Base-by-base conservation (phyloP, 2,797 vertebrate species). In the Mus caroli region DNA sequence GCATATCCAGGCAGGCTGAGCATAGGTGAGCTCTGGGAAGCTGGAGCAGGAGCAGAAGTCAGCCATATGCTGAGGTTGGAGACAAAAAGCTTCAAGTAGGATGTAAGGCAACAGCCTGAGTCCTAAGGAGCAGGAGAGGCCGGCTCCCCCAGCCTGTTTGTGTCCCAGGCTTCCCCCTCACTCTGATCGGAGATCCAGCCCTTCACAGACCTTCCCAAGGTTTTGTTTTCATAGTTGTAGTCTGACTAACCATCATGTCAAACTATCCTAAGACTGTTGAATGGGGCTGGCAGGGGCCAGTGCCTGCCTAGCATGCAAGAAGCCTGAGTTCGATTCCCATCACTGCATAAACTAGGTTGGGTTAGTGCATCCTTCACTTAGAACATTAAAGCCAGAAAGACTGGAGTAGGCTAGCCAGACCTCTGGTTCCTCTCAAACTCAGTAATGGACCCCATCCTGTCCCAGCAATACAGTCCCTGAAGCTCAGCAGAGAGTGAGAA, bases 51-150 rank as follows among this genome's bases (percentile, higher is more conserved):
- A 54, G 71, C 26, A 4, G 50, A 62, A 62, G 26, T 46, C 50
- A 56, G 34, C 10, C 14, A 15, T 7, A 0, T 43, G 62, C 50
- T 67, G 46, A 34, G 54, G 19, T 24, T 64, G 22, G 12, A 40
- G 43, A 10, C 14, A 4, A n/a, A 26, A 52, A 37, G 28, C 37
- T 10, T 15, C 11, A 3, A 0, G 1, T 6, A 6, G 14, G 31
- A 56, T 19, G 22, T 4, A 22, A 34, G 62, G 8, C 8, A 24
- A 15, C 26, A n/a, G 15, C 10, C 43, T 14, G 34, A 37, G 28
- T 34, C 71, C 40, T 54, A 31, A 13, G 6, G 0, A 15, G 15
- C 26, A 7, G 2, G 22, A 34, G 54, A 94, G 77, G 52, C 28
- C 40, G 40, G 24, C 24, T 31, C 24, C 34, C 34, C 28, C 34